Conservation (phyloP, 1,140 invertebrate species). For the Bombyx mori region DNA sequence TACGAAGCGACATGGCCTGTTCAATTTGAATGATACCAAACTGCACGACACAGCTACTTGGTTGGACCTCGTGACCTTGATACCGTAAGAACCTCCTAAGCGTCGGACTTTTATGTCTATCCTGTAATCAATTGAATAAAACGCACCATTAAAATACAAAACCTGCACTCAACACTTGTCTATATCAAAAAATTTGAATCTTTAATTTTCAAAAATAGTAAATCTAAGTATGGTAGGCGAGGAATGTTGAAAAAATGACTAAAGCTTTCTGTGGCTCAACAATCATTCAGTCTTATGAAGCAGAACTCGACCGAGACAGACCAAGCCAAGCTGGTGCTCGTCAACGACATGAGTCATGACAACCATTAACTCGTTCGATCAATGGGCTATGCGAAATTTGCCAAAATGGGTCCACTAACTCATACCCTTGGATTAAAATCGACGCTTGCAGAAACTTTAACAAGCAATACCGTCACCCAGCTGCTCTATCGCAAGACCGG, state of each 20-base stretch:
- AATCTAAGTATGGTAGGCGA: neutral
- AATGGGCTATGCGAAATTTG: no score
- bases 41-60: constrained; percentile 27
- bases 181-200: neutral
- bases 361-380: no score
- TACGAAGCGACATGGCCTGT: no score
- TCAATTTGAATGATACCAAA: neutral
- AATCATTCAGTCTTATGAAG: neutral
- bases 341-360: no score
- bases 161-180: neutral
- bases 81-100: constrained; percentile 36
- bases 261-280: neutral
- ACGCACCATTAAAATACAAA: neutral
- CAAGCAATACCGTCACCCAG: no score
- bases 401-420: no score
- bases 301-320: neutral
- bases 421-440: no score
- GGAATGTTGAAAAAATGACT: neutral
- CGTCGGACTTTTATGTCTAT: constrained; percentile 73
- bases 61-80: constrained; percentile 30
- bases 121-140: constrained; percentile 39
- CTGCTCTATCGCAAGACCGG: no score
- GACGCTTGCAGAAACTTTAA: no score
- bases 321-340: no score
- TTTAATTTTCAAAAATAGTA: neutral